Evolutionary conservation across 2,113 vertebrate species (phyloP).

Genomic region (Phyllostomus hastatus): DNA sequence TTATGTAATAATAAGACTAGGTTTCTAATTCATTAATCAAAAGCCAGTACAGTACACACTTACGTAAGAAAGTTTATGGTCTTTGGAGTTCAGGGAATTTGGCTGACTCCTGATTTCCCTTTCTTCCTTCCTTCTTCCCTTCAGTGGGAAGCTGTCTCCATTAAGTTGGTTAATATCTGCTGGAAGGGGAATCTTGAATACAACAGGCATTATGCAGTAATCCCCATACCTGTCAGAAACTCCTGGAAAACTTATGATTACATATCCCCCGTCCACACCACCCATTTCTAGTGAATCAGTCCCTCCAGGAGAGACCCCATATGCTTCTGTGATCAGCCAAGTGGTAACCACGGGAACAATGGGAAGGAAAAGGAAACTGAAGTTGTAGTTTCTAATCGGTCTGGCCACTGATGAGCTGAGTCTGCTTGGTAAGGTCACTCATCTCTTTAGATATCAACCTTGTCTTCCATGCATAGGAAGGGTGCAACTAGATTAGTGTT

Average conservation of each 20-base stretch:
- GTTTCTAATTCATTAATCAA: slow-evolving; percentile 7
- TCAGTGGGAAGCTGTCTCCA: background rate
- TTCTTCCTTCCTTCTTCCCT: background rate
- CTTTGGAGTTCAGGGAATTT: background rate
- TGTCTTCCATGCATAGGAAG: background rate
- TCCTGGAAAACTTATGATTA: background rate
- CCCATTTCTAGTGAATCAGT: background rate
- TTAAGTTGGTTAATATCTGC: background rate
- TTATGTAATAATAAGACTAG: background rate
- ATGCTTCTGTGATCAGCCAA: background rate
- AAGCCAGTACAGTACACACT: background rate
- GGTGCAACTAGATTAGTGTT: background rate
- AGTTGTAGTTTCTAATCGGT: background rate
- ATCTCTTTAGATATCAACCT: background rate
- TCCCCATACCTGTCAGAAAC: background rate
- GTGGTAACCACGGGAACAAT: background rate
- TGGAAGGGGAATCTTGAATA: background rate
- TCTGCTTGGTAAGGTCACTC: background rate
- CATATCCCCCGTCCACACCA: background rate
- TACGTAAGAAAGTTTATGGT: background rate
- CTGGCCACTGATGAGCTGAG: background rate
- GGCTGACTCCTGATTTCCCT: background rate
- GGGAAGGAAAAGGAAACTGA: background rate
- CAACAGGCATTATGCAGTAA: background rate
- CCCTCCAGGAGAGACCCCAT: background rate